Base-by-base conservation (phyloP, 2,888 invertebrate genomes). In the Agriopis marginaria region DNA sequence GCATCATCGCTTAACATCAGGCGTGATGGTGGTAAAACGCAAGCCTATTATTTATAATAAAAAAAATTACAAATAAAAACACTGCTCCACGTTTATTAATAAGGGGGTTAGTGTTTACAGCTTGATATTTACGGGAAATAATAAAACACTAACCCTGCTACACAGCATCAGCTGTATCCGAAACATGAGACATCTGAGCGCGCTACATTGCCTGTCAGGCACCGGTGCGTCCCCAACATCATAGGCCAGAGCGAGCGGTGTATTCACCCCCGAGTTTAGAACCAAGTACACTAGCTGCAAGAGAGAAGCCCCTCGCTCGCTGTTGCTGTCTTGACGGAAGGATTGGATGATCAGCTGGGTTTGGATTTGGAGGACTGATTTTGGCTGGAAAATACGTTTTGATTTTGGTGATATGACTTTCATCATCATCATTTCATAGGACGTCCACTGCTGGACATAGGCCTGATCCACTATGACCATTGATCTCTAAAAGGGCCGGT, bases 121-220 rank as follows among this genome's bases (percentile, higher is more conserved):
- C 11, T 45, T 42, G 42, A 45, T 14, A 5, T 14, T 12, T 42
- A 5, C 62, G 17, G 12, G 8, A 50, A 56, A 17, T n/a, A 55
- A 3, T 17, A 40, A 53, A 47, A 59, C 39, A 85, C 90, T 80
- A 47, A 93, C 93, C 84, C 85, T 87, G 74, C 86, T 86, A 64
- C 93, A 94, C 63, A 94, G 64, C 86, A 91, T 90, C 32, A 89
- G 62, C 70, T 94, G 94, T 59, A 93, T 85, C 63, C 93, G 85
- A 67, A 93, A 87, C 93, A 93, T 91, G 23, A 94, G 70, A 0
- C 90, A 90, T 68, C 92, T 86, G 17, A 94, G 76, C 7, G 89
- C 91, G 45, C 79, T 83, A 75, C 85, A 88, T 62, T 89, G 89
- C 75, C 77, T 79, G 39, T 71, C 73, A 0, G 71, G 68, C 1